A percentile compares a stretch with the other conserved stretches of the same genome.
phyloP scores from a whole-genome alignment of 2,113 vertebrate species.

The Petrocephalus zakoni region DNA sequence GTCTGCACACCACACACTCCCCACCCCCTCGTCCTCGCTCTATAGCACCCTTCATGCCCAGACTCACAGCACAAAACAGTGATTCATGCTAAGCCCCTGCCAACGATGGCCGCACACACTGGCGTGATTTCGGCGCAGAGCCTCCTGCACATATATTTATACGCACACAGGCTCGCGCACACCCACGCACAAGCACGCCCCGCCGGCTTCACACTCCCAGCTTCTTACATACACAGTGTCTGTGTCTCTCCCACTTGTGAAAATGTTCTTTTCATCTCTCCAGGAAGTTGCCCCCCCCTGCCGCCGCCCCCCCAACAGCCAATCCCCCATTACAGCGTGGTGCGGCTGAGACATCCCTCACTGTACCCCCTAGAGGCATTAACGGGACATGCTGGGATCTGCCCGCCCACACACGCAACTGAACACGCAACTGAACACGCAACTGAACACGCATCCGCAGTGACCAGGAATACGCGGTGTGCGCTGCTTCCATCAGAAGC shows the following conservation, averaged over 20 bases:
- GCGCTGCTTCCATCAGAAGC: background rate
- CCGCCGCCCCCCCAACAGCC: background rate
- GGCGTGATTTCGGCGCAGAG: background rate
- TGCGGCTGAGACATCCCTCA: slow-evolving; percentile 38
- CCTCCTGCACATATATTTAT: background rate
- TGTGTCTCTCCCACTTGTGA: slow-evolving; percentile 7
- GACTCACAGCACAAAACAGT: slow-evolving; percentile 56
- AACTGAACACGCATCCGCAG: slow-evolving; percentile 5
- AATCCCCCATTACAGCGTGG: background rate
- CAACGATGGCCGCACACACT: slow-evolving; percentile 46
- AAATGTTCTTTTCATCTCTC: slow-evolving; percentile 5
- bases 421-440: slow-evolving; percentile 54
- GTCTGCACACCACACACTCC: background rate
- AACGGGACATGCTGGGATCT: background rate
- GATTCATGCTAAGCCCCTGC: slow-evolving; percentile 55
- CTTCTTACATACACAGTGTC: slow-evolving; percentile 19
- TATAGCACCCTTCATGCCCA: slow-evolving; percentile 62
- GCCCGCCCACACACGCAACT: background rate
- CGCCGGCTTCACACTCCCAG: slow-evolving; percentile 28
- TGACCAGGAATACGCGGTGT: background rate
- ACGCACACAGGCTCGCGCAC: background rate
- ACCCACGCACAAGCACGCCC: background rate
- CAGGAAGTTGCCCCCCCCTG: slow-evolving; percentile 2
- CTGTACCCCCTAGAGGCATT: background rate
- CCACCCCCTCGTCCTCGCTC: slow-evolving; percentile 35